A percentile compares a stretch with the other conserved stretches of the same genome.
Evolutionary conservation across 2,113 vertebrate species (phyloP).

Genomic region (Calyptommatus sinebrachiatus): DNA sequence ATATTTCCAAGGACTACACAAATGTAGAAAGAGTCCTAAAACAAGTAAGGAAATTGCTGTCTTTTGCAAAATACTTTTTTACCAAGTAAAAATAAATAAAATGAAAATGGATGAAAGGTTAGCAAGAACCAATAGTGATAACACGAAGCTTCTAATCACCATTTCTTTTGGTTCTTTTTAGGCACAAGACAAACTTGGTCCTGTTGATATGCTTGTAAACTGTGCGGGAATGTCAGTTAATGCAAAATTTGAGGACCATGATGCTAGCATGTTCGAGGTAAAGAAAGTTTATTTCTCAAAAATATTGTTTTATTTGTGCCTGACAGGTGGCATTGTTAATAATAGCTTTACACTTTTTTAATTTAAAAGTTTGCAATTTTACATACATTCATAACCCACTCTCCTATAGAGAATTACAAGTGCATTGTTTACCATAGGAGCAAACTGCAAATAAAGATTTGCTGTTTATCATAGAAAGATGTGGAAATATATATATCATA

Average conservation of each 20-base stretch:
- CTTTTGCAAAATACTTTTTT: neutral
- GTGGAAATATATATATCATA: too few relatives aligned
- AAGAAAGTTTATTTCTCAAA: constrained; percentile 45
- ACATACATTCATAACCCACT: too few relatives aligned
- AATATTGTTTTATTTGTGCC: neutral
- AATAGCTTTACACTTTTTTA: neutral
- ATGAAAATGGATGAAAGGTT: too few relatives aligned
- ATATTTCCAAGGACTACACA: constrained; percentile 91
- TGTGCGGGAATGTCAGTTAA: constrained; percentile 87
- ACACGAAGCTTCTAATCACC: neutral
- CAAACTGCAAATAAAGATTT: too few relatives aligned
- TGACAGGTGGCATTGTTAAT: neutral
- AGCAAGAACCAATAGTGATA: neutral
- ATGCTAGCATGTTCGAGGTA: constrained; percentile 87
- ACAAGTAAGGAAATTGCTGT: constrained; percentile 77
- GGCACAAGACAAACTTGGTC: constrained; percentile 96
- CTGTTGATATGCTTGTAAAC: constrained; percentile 97
- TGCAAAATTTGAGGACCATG: constrained; percentile 92
- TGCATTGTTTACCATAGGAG: too few relatives aligned
- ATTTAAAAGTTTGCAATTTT: too few relatives aligned
- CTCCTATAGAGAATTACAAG: too few relatives aligned
- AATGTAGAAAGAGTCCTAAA: constrained; percentile 95
- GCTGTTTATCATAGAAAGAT: too few relatives aligned
- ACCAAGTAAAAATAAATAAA: too few relatives aligned
- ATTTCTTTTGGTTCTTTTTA: constrained; percentile 50